Evolutionary conservation across 2,888 invertebrate species (phyloP), one percentile per base, ranked within the genome.

Genomic region (Caprella mutica): DNA sequence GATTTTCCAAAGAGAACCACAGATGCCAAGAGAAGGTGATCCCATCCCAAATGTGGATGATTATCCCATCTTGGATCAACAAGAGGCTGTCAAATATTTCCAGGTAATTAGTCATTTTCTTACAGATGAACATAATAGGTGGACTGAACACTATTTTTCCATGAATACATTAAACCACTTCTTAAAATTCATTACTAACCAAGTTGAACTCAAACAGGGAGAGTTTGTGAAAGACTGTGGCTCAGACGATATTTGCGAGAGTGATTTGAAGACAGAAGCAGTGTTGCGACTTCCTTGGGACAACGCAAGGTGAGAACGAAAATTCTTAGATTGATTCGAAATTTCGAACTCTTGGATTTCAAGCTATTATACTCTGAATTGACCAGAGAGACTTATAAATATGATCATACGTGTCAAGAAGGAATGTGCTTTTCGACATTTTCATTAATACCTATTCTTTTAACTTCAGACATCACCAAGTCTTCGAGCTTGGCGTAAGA

Each of bases 161-260:
- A 35, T 12, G 35, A 35, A 35, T 35, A 14, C 35, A 35, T 35
- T 35, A 35, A 35, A 9, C 35, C 9, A 35, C 12, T 35, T 35
- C 9, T 12, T 35, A 12, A 35, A 35, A 35, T 35, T 35, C 14
- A 35, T 35, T 35, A 12, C 9, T 35, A 35, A 35, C 14, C 14
- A 12, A 35, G 35, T 9, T 9, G 35, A 12, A 12, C 9, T 12
- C 9, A 35, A 35, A 35, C n/a, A 84, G 68, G 91, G 88, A 0
- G 84, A 83, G 44, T 90, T 92, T 77, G 82, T 89, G 66, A 93
- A 92, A 72, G 89, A 92, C 70, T 94, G 94, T 69, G 93, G 92
- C 0, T 75, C 78, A 0, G 88, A 93, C 70, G 88, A 88, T 67
- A 76, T 85, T 21, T 96, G 94, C 70, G 81, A 86, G 70, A 92